Base-by-base conservation (phyloP, 92 coral and sea anemone species). In the Montipora capitata region DNA sequence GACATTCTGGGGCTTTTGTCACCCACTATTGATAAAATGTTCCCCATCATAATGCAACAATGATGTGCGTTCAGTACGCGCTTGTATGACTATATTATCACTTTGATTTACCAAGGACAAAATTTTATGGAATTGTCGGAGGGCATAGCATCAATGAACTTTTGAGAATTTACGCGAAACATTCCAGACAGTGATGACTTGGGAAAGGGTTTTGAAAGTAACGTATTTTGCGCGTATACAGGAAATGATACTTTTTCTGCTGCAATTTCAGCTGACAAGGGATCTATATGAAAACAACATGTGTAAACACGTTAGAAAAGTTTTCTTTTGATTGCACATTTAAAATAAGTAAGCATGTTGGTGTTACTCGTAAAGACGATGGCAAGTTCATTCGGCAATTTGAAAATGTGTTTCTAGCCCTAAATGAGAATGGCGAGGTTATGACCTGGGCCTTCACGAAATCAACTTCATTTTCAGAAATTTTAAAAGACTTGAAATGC, bases 291-390 rank as follows among this genome's bases (percentile, higher is more conserved):
- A n/a, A n/a, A n/a, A n/a, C n/a, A n/a, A n/a, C n/a, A n/a, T n/a
- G n/a, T n/a, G n/a, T n/a, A n/a, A n/a, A n/a, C n/a, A n/a, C n/a
- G n/a, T n/a, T n/a, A n/a, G 92, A 35, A 94, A 86, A 62, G 90
- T 92, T 18, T 79, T 85, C 93, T 11, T 94, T 95, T 89, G 98
- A 94, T 66, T 94, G 92, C 87, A 92, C 95, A 13, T 87, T 94
- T 40, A 94, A 69, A 67, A 90, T 90, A n/a, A n/a, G n/a, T n/a
- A n/a, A n/a, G n/a, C n/a, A n/a, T n/a, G n/a, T n/a, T n/a, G n/a
- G n/a, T n/a, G n/a, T n/a, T n/a, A n/a, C n/a, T n/a, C n/a, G n/a
- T n/a, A n/a, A n/a, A n/a, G n/a, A n/a, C n/a, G n/a, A n/a, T n/a
- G n/a, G n/a, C n/a, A n/a, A n/a, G n/a, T n/a, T n/a, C n/a, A n/a